These are phyloP conservation scores for Rhombomys opimus DNA, from an alignment of 2,113 vertebrate species.

Conservation along the genomic window DNA sequence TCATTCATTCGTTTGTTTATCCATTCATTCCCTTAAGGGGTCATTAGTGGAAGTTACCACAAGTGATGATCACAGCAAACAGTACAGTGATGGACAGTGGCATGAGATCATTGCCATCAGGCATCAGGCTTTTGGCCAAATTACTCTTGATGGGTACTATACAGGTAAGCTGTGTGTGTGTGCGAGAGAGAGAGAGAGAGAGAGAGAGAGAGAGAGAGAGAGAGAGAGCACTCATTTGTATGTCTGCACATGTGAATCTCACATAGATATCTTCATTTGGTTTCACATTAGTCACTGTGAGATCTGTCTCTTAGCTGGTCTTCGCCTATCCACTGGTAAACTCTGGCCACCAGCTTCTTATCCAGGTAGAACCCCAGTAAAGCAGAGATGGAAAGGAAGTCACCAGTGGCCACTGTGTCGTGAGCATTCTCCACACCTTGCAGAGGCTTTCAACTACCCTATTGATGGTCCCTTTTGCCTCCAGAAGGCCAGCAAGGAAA, in stretches of 20 bases:
- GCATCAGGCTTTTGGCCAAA: constrained; percentile 90
- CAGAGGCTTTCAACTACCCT: neutral
- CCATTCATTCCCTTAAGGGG: constrained; percentile 85
- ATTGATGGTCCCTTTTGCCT: neutral
- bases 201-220: neutral
- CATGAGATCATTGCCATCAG: constrained; percentile 91
- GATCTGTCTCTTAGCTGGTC: neutral
- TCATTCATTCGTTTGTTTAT: neutral
- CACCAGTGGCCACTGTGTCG: neutral
- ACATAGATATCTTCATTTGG: neutral
- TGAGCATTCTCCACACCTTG: neutral
- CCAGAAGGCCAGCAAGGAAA: neutral
- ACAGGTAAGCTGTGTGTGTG: constrained; percentile 86
- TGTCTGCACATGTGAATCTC: neutral
- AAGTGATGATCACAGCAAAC: constrained; percentile 88
- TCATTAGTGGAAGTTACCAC: constrained; percentile 91
- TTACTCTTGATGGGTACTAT: constrained; percentile 92
- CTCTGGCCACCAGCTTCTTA: neutral
- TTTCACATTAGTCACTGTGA: neutral
- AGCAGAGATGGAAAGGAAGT: neutral
- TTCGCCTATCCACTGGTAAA: neutral
- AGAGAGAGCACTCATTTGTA: no score
- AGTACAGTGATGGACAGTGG: constrained; percentile 93
- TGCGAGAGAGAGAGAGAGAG: neutral
- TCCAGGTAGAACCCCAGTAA: neutral